Evolutionary conservation across 1,140 invertebrate species (phyloP).

Genomic region (Chelonus insularis): DNA sequence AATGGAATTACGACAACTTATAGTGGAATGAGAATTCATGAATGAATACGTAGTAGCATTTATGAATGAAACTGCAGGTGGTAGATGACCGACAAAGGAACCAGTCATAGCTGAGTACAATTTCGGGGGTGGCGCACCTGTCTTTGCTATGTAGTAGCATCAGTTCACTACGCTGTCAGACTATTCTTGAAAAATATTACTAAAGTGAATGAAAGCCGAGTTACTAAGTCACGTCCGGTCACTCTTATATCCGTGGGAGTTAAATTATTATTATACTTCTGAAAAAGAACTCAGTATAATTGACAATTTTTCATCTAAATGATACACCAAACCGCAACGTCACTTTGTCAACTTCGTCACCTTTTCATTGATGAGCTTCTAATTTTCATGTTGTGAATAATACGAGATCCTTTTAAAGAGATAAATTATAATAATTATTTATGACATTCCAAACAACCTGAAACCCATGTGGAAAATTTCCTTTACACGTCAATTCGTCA

Average conservation of each 20-base stretch:
- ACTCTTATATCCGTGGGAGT: not conserved
- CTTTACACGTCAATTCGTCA: no score
- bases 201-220: constrained; percentile 4
- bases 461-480: no score
- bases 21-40: no score
- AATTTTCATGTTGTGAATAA: not conserved
- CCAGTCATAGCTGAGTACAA: not conserved
- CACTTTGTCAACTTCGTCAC: not conserved
- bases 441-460: no score
- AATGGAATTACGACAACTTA: no score
- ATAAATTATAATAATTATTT: not conserved
- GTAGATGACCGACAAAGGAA: not conserved
- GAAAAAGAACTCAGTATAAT: no score
- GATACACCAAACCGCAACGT: not conserved
- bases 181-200: not conserved
- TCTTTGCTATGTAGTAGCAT: not conserved
- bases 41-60: no score
- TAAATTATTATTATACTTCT: no score
- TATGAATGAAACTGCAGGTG: no score
- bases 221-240: constrained; percentile 20
- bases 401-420: not conserved
- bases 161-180: not conserved
- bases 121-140: constrained; percentile 1
- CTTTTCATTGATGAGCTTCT: not conserved
- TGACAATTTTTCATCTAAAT: not conserved